Conservation (phyloP, 2,888 invertebrate species). For the Stictocephala bisonia region DNA sequence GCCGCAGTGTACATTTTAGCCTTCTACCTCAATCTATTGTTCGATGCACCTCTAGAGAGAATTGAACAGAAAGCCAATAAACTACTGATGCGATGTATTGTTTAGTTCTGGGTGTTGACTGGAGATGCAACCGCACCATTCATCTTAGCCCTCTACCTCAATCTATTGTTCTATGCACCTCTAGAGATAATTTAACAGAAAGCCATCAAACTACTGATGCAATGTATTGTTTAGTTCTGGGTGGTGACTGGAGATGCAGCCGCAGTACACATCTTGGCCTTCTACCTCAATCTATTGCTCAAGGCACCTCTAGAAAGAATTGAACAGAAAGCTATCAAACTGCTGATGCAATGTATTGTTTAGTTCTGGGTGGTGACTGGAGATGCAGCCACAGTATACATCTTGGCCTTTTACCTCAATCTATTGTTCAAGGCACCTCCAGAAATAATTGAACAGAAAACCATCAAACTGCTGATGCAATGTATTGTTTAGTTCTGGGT, state of each 20-base stretch:
- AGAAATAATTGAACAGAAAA: slow-evolving; percentile 46
- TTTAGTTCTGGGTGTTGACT: slow-evolving; percentile 46
- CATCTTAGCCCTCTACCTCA: slow-evolving; percentile 41
- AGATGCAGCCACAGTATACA: slow-evolving; percentile 31
- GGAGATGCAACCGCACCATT: slow-evolving; percentile 39
- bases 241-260: slow-evolving; percentile 42
- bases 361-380: slow-evolving; percentile 47
- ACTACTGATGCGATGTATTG: too few species aligned
- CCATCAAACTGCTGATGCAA: slow-evolving; percentile 25
- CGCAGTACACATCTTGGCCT: slow-evolving; percentile 32
- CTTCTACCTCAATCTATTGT: too few species aligned
- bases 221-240: slow-evolving; percentile 44
- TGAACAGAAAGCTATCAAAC: slow-evolving; percentile 43
- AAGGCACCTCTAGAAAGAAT: slow-evolving; percentile 46
- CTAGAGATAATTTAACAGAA: slow-evolving; percentile 47
- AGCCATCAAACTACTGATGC: slow-evolving; percentile 23
- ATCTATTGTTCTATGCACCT: slow-evolving; percentile 45
- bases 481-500: slow-evolving; percentile 34
- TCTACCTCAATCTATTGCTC: slow-evolving; percentile 43
- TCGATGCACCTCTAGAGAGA: too few species aligned
- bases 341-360: slow-evolving; percentile 36
- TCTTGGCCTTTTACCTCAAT: slow-evolving; percentile 41
- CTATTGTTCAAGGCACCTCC: slow-evolving; percentile 45
- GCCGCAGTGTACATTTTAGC: too few species aligned
- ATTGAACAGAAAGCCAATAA: too few species aligned